These are phyloP conservation scores for Platycercus adscitus DNA, from an alignment of 2,113 vertebrate genomes.

Conservation along the genomic window DNA sequence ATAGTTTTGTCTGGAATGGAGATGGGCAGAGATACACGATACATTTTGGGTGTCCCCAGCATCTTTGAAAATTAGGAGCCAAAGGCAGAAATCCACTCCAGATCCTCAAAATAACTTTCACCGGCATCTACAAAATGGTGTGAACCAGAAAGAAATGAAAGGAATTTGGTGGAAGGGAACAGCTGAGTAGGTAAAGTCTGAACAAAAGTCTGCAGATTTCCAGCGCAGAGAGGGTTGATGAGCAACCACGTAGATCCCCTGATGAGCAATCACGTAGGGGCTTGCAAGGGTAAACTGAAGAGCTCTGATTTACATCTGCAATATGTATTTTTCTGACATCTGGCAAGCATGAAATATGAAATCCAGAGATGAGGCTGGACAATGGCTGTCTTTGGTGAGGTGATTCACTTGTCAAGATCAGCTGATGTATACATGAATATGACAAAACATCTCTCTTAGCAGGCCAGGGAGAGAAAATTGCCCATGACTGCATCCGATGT, in stretches of 20 bases:
- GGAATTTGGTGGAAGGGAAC: neutral
- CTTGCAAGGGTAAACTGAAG: neutral
- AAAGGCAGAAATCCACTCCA: neutral
- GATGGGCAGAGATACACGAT: neutral
- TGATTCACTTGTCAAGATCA: neutral
- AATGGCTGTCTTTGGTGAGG: neutral
- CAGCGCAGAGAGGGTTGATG: neutral
- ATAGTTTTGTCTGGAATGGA: neutral
- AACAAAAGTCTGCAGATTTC: neutral
- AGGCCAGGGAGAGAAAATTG: neutral
- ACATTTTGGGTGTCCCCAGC: neutral
- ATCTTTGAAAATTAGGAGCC: neutral
- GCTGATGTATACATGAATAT: neutral
- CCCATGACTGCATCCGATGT: neutral
- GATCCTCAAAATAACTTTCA: neutral
- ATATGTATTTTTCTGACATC: neutral
- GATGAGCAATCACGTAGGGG: neutral
- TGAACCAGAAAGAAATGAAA: neutral
- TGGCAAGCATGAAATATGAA: neutral
- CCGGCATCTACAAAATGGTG: neutral
- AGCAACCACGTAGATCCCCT: neutral
- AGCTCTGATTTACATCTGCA: neutral
- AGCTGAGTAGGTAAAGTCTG: neutral
- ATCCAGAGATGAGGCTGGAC: neutral
- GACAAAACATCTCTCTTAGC: neutral